Evolutionary conservation across 2,113 vertebrate genomes (phyloP).

Genomic region (Pimephales promelas): DNA sequence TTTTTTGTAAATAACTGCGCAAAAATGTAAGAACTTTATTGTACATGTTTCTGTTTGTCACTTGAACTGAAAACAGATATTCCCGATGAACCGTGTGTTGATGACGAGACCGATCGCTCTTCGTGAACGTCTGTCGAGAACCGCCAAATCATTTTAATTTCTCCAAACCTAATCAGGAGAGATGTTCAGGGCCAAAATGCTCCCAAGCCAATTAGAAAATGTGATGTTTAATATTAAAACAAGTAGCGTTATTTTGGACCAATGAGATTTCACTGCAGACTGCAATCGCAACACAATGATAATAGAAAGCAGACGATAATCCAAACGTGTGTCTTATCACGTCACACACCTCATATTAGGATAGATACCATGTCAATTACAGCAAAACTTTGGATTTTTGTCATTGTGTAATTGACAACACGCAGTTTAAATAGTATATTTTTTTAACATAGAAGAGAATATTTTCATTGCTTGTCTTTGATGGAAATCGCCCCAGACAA

Average conservation of each 20-base stretch:
- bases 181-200: neutral
- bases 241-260: neutral
- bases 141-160: slow-evolving; percentile 14
- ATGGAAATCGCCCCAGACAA: too few species aligned
- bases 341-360: neutral
- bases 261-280: neutral
- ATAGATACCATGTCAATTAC: neutral
- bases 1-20: slow-evolving; percentile 68
- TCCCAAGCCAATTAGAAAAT: neutral
- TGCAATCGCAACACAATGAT: neutral
- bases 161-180: neutral
- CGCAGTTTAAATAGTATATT: neutral
- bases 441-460: neutral
- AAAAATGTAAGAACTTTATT: slow-evolving; percentile 69
- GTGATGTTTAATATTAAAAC: neutral
- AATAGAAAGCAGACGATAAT: neutral
- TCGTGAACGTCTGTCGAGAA: slow-evolving; percentile 75
- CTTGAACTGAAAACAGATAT: slow-evolving; percentile 68
- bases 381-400: neutral
- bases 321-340: neutral
- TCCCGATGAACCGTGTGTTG: slow-evolving; percentile 59
- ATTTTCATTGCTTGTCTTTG: neutral
- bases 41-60: slow-evolving; percentile 76
- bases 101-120: slow-evolving; percentile 71
- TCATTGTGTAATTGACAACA: neutral